Conservation (phyloP, 2,113 vertebrate genomes). For the Synodontis membranacea region DNA sequence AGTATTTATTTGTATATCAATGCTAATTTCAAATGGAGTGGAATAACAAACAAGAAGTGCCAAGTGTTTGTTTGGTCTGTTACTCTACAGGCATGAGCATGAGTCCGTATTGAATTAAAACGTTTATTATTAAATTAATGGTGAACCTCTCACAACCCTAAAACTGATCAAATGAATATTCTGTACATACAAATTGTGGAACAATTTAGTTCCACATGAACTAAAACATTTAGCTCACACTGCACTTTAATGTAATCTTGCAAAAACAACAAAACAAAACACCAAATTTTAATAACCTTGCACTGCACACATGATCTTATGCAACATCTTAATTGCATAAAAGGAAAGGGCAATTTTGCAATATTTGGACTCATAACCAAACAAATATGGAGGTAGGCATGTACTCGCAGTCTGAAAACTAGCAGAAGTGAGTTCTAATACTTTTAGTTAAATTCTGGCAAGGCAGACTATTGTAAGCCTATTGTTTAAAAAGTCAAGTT, state of each 20-base stretch:
- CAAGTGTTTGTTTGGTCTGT: neutral
- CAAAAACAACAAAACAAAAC: neutral
- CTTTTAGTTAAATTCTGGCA: neutral
- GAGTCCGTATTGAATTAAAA: neutral
- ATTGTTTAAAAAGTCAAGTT: neutral
- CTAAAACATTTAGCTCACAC: neutral
- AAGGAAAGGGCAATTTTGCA: neutral
- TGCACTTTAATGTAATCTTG: neutral
- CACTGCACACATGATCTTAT: neutral
- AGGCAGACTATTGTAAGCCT: neutral
- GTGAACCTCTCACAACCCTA: neutral
- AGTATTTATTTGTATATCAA: constrained; percentile 36
- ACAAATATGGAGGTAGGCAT: neutral
- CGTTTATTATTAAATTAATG: neutral
- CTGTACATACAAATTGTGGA: neutral
- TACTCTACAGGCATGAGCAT: neutral
- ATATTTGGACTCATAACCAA: neutral
- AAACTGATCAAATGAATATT: neutral
- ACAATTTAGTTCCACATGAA: neutral
- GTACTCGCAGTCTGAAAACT: neutral
- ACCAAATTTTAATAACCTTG: neutral
- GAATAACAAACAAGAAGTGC: neutral
- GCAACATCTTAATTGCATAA: neutral
- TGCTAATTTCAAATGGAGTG: neutral
- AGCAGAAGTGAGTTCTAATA: neutral